A percentile compares a stretch with the other conserved stretches of the same genome.
phyloP scores from a whole-genome alignment of 2,113 vertebrate genomes.

The Leptocoma aspasia region DNA sequence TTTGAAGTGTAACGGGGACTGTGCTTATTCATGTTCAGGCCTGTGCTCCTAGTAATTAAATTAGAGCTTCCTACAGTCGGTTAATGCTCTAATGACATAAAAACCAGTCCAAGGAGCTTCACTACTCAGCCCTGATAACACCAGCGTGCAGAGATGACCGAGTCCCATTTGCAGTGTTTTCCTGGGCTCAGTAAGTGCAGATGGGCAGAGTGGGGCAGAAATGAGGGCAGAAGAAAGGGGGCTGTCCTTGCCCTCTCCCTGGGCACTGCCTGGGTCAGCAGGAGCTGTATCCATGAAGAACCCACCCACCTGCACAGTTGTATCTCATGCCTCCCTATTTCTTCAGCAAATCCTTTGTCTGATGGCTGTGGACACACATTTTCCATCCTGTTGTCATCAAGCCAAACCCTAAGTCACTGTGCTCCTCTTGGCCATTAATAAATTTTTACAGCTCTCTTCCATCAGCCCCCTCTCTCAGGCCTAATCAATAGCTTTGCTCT shows the following conservation, averaged over 20 bases:
- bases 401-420: background rate
- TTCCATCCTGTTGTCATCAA: background rate
- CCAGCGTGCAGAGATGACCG: background rate
- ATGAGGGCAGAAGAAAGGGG: background rate
- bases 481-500: conserved; percentile 51
- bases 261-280: background rate
- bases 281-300: fast-evolving
- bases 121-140: background rate
- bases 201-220: background rate
- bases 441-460: background rate
- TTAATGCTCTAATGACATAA: background rate
- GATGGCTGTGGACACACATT: background rate
- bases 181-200: background rate
- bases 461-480: background rate
- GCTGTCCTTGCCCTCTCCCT: background rate
- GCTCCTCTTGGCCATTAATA: background rate
- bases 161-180: background rate
- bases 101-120: background rate
- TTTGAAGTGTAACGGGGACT: background rate
- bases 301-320: background rate
- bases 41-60: background rate
- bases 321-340: background rate
- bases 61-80: background rate
- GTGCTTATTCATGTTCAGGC: background rate
- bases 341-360: background rate